These are phyloP conservation scores for Maccullochella peelii DNA, from an alignment of 2,113 vertebrate species.

Conservation along the genomic window DNA sequence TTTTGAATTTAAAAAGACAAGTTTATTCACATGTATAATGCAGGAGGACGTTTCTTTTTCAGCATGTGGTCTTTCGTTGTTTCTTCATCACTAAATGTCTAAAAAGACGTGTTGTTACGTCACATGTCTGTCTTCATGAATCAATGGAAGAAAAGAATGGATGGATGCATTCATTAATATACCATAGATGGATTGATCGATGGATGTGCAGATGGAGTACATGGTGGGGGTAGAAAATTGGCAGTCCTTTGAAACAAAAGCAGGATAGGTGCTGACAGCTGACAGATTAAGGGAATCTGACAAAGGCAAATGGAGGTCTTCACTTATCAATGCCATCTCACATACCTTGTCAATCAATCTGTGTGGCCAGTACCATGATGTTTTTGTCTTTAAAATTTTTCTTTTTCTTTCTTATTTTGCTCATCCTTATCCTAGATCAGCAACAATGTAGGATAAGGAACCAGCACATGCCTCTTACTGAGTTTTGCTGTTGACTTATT, in stretches of 20 bases:
- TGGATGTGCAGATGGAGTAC: not conserved
- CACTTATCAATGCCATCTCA: not conserved
- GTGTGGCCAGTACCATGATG: not conserved
- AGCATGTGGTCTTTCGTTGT: not conserved
- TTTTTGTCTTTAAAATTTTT: not conserved
- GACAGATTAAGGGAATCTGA: not conserved
- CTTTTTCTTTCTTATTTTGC: not conserved
- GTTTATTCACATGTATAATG: not conserved
- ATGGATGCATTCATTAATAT: not conserved
- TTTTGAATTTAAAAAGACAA: not conserved
- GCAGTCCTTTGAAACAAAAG: not conserved
- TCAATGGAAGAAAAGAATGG: not conserved
- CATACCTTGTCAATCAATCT: not conserved
- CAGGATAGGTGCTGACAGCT: not conserved
- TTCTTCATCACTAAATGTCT: not conserved
- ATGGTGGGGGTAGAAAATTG: not conserved
- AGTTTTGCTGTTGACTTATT: too few relatives aligned
- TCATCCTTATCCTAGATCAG: too few relatives aligned
- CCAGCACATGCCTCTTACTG: too few relatives aligned
- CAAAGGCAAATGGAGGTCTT: not conserved
- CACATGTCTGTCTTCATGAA: not conserved
- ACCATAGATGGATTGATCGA: not conserved
- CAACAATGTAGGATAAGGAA: too few relatives aligned
- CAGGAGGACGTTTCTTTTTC: not conserved
- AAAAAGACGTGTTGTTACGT: not conserved